These are phyloP conservation scores for Polypterus senegalus DNA, from an alignment of 2,113 vertebrate species.

Conservation along the genomic window DNA sequence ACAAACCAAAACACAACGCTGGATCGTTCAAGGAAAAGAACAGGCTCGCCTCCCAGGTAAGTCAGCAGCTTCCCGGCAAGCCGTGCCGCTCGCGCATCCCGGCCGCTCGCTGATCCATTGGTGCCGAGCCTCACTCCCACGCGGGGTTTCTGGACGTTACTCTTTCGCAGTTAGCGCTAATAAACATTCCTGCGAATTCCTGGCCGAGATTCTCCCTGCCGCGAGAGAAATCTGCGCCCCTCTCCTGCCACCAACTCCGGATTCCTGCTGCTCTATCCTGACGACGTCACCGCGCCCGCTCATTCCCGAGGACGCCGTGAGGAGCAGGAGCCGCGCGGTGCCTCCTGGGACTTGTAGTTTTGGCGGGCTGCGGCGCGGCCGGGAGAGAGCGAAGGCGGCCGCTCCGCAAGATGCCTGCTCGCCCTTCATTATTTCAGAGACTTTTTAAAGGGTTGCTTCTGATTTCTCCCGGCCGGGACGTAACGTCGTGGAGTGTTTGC, in stretches of 20 bases:
- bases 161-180: background rate
- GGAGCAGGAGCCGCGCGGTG: background rate
- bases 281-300: constrained; percentile 28
- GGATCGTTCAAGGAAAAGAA: background rate
- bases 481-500: background rate
- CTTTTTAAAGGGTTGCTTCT: background rate
- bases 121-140: background rate
- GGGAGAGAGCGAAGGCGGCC: too few species aligned
- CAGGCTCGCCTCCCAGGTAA: background rate
- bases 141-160: background rate
- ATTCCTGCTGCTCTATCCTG: constrained; percentile 21
- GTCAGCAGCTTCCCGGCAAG: background rate
- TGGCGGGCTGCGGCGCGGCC: too few species aligned
- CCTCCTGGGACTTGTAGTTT: background rate
- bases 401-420: background rate
- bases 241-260: constrained; percentile 27
- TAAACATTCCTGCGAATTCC: background rate
- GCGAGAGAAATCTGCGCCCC: constrained; percentile 16
- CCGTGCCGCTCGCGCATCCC: background rate
- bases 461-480: background rate
- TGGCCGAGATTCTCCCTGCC: constrained; percentile 5
- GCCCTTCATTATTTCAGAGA: background rate
- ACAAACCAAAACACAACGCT: constrained; percentile 15
- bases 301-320: constrained; percentile 24
- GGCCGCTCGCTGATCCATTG: background rate